Evolutionary conservation across 2,888 invertebrate species (phyloP), one percentile per base, ranked within the genome.

Genomic region (Pristionchus entomophagus): DNA sequence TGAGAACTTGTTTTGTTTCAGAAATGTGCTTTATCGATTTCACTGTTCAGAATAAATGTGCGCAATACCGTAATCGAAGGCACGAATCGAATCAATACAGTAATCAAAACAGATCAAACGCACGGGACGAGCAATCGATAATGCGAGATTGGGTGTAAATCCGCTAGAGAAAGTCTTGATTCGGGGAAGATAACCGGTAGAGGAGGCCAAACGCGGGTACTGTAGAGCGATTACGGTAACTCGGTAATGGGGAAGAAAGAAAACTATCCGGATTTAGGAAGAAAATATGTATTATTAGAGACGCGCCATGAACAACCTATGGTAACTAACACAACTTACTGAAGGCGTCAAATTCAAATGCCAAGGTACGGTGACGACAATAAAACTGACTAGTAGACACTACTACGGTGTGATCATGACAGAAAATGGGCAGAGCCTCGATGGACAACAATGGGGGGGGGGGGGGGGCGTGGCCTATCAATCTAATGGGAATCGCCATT

Each of bases 401-500:
- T 69, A 41, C 69, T 69, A 69, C 69, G 69, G 69, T 35, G 19
- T 29, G 26, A 62, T 62, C 22, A 69, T 69, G 69, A 69, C 69
- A 69, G 38, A 38, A 38, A 49, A 49, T 49, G 78, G 78, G 49
- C 78, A 17, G 78, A 78, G 78, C 78, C 69, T 26, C 49, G 26
- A 49, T 29, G 49, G 26, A 78, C 32, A 45, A 78, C n/a, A 73
- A 41, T 73, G 73, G 73, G 73, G 41, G 73, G 19, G 41, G 73
- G 8, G 26, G 32, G 62, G 4, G 78, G 78, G 49, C 78, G 78
- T 45, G 49, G 78, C 69, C 38, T 38, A 32, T 38, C 69, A 2
- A 69, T 69, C 41, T 78, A 78, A 19, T 78, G 78, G 14, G 78
- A 45, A 78, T 78, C 78, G n/a, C 78, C 78, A n/a, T 78, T 78